Percentiles rank a stretch among this genome's conserved stretches.
Evolutionary conservation across 1,140 invertebrate species (phyloP).

Genomic region (Fopius arisanus): DNA sequence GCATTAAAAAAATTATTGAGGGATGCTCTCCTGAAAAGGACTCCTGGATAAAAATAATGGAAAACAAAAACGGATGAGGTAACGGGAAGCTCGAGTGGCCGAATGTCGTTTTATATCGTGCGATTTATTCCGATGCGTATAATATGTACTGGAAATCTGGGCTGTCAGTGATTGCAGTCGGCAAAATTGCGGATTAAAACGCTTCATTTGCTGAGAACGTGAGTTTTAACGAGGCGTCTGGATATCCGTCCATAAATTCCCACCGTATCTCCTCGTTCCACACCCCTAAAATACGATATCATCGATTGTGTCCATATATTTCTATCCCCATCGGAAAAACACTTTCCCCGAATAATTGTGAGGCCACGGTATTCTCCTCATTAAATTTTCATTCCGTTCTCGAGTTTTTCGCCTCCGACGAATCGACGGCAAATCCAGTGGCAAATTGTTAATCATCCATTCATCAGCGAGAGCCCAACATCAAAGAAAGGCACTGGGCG

Average conservation of each 20-base stretch:
- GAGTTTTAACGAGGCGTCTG: constrained; percentile 3
- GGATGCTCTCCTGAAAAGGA: too few species aligned
- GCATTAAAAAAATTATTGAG: too few species aligned
- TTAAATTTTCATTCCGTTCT: background rate
- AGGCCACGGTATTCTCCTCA: background rate
- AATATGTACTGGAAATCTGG: background rate
- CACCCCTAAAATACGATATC: background rate
- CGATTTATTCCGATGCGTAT: background rate
- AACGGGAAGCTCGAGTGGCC: background rate
- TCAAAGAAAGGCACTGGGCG: background rate
- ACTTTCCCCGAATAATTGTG: background rate
- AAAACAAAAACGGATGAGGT: too few species aligned
- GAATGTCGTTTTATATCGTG: background rate
- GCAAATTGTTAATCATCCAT: constrained; percentile 1
- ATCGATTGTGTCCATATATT: background rate
- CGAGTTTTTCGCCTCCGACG: background rate
- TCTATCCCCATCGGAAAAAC: background rate
- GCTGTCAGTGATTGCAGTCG: background rate
- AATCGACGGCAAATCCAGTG: background rate
- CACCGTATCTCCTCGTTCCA: background rate
- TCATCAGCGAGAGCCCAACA: background rate
- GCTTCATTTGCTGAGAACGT: background rate
- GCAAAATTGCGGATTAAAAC: background rate
- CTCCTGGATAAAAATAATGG: too few species aligned
- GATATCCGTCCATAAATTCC: background rate